Base-by-base conservation (phyloP, 2,113 vertebrate genomes). In the Bubalus kerabau region DNA sequence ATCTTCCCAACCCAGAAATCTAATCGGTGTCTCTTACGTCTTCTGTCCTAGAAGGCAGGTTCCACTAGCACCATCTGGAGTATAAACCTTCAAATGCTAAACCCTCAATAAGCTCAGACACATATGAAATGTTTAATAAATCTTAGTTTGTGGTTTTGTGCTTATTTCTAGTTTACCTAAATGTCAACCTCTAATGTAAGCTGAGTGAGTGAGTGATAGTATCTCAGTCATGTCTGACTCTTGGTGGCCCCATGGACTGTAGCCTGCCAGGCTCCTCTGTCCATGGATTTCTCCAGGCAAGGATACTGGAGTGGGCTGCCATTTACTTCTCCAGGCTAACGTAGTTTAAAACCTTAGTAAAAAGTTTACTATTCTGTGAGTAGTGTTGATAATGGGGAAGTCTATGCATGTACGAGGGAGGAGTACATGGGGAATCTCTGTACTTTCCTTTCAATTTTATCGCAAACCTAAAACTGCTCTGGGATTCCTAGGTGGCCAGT, bases 161-260 rank as follows among this genome's bases (percentile, higher is more conserved):
- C 86, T 82, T 74, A 40, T 87, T 90, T 95, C 54, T 93, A 60
- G 62, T 82, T 82, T 67, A 71, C 46, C 16, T 71, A 90, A 36
- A 6, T 93, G n/a, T 50, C 57, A 36, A 46, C 30, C 85, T 90
- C 78, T 71, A 71, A 40, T 40, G n/a, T 40, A 71, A 19, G 19
- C 23, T 71, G n/a, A 71, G n/a, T 23, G 67, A 71, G 67, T 71
- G 67, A 71, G n/a, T 40, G n/a, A 40, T 36, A 71, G 9, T 71
- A 40, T 40, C 67, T 71, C 64, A 36, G 19, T 71, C 2, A 5
- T 71, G n/a, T 71, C 67, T 12, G 10, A 40, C 19, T 71, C 67
- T 71, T 71, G 67, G 67, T 5, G 2, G 36, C 19, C n/a, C 67
- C 67, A 71, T 12, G 19, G 67, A 71, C 67, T 71, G 19, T 40